phyloP scores from a whole-genome alignment of 2,797 vertebrate genomes.

The Paedocypris micromegethes region DNA sequence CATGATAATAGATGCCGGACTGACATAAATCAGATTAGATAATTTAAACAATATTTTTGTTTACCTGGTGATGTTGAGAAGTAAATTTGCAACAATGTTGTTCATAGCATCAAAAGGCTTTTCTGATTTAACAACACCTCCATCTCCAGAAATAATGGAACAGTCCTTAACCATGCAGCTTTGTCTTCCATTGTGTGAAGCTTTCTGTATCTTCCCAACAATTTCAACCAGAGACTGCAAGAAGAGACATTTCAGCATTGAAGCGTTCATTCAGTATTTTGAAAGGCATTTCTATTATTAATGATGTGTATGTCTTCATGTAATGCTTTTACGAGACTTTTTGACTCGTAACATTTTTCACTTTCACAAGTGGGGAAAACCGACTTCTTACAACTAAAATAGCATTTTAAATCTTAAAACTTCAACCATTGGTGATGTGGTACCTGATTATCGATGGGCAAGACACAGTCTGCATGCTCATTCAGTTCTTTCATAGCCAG shows the following conservation, averaged over 20 bases:
- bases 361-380: no score
- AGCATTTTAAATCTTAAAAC: no score
- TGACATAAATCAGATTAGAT: not conserved
- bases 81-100: conserved; percentile 90
- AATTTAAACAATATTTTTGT: not conserved
- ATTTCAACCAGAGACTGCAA: conserved; percentile 86
- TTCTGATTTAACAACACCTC: conserved; percentile 61
- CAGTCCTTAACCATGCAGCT: conserved; percentile 73
- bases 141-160: conserved; percentile 72
- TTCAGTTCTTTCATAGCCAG: conserved; percentile 92
- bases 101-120: conserved; percentile 97
- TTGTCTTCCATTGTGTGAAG: conserved; percentile 70
- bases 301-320: no score
- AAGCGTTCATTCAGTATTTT: no score
- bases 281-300: no score
- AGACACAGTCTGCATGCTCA: conserved; percentile 89
- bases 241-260: not conserved
- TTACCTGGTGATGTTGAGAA: conserved; percentile 91
- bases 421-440: conserved; percentile 31
- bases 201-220: conserved; percentile 83
- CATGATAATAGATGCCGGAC: not conserved
- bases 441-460: conserved; percentile 94
- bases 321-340: no score
- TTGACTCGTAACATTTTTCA: no score
- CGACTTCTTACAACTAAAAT: no score